phyloP scores from a whole-genome alignment of 2,888 invertebrate genomes.

The Aelia acuminata region DNA sequence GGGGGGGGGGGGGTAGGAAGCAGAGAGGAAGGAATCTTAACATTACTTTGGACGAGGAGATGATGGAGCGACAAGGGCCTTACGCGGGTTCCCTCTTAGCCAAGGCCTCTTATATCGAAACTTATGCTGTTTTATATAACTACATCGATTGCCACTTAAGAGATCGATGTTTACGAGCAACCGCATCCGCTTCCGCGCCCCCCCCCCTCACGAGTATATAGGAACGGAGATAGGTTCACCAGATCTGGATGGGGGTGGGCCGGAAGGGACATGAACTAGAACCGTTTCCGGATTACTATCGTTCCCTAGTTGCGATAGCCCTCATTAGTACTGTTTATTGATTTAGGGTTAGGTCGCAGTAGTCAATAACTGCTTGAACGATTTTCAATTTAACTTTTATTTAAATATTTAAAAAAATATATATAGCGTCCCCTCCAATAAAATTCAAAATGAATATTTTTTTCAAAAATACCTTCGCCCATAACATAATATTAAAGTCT shows the following conservation, averaged over 20 bases:
- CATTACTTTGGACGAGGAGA: not conserved
- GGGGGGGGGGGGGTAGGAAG: not conserved
- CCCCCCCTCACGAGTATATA: not conserved
- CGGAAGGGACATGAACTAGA: slow-evolving; percentile 28
- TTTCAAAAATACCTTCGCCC: too few relatives aligned
- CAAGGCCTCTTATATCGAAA: slow-evolving; percentile 26
- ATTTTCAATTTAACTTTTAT: too few relatives aligned
- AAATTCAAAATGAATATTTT: too few relatives aligned
- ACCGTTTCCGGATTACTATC: not conserved
- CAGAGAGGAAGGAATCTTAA: not conserved
- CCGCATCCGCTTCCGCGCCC: not conserved
- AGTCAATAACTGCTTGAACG: too few relatives aligned
- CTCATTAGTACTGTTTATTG: not conserved
- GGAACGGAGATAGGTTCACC: not conserved
- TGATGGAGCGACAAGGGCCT: slow-evolving; percentile 10
- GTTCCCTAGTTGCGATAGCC: not conserved
- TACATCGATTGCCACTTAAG: slow-evolving; percentile 44
- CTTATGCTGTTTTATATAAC: slow-evolving; percentile 44
- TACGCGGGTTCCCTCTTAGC: slow-evolving; percentile 26
- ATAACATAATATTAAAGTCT: too few relatives aligned
- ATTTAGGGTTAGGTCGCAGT: not conserved
- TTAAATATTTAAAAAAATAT: too few relatives aligned
- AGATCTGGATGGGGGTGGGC: not conserved
- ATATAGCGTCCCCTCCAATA: too few relatives aligned
- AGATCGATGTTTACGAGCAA: slow-evolving; percentile 40